Evolutionary conservation across 2,888 invertebrate species (phyloP).

Genomic region (Pterostichus madidus): DNA sequence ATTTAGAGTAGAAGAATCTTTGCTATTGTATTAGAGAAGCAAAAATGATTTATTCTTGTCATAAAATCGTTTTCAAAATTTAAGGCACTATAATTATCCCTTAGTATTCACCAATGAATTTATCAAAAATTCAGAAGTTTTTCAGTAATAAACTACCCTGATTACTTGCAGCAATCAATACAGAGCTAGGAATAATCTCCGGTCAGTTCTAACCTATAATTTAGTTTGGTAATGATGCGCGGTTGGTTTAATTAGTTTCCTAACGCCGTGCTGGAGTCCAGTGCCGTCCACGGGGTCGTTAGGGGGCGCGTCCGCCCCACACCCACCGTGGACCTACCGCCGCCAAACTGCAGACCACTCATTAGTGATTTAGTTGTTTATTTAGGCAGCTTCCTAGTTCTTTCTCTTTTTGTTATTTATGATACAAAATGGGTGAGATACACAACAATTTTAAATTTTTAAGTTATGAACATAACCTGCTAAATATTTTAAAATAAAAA

Average conservation of each 20-base stretch:
- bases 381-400: slow-evolving; percentile 35
- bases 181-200: slow-evolving; percentile 33
- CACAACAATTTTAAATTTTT: neutral
- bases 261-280: slow-evolving; percentile 42
- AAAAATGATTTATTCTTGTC: slow-evolving; percentile 28
- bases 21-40: no score
- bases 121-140: slow-evolving; percentile 53
- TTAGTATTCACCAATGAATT: slow-evolving; percentile 44
- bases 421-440: slow-evolving; percentile 7
- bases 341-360: slow-evolving; percentile 28
- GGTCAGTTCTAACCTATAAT: slow-evolving; percentile 51
- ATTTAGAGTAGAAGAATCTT: no score
- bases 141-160: slow-evolving; percentile 44
- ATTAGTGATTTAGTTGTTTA: slow-evolving; percentile 58
- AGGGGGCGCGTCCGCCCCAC: slow-evolving; percentile 3
- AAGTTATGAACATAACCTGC: neutral
- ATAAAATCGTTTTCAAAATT: slow-evolving; percentile 36
- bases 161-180: slow-evolving; percentile 49
- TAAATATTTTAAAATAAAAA: no score
- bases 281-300: slow-evolving; percentile 20
- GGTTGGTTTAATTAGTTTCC: slow-evolving; percentile 56
- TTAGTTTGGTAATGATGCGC: slow-evolving; percentile 40
- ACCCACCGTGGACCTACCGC: slow-evolving; percentile 52
- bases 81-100: slow-evolving; percentile 36
- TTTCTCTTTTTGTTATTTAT: slow-evolving; percentile 19